Conservation (phyloP, 92 coral and sea anemone species). For the Epizoanthus fatuus region DNA sequence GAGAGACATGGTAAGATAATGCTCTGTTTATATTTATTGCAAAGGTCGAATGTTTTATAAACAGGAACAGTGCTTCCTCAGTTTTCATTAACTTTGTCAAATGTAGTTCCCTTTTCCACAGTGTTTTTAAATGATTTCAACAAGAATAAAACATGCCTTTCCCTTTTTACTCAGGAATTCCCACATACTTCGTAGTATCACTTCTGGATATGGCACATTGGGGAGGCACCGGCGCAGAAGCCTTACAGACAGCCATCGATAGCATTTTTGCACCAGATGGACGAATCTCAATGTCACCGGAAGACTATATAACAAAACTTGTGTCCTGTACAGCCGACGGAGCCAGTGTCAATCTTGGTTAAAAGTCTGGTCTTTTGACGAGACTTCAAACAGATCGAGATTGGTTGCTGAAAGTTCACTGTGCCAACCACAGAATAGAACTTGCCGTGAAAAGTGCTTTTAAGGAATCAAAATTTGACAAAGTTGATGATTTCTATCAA, state of each 20-base stretch:
- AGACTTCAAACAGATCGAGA: slow-evolving; percentile 24
- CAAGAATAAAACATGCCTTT: too few relatives aligned
- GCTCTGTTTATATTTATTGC: too few relatives aligned
- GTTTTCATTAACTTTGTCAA: too few relatives aligned
- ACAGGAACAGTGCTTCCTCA: too few relatives aligned
- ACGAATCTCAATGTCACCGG: slow-evolving; percentile 8
- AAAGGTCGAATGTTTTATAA: too few relatives aligned
- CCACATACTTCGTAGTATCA: slow-evolving; percentile 38
- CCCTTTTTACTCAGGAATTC: slow-evolving; percentile 11
- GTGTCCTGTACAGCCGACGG: slow-evolving; percentile 39
- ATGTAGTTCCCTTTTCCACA: background rate
- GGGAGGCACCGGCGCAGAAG: slow-evolving; percentile 43
- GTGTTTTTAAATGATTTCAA: too few relatives aligned
- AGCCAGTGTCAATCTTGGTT: slow-evolving; percentile 23
- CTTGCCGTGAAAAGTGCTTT: background rate
- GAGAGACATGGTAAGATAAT: slow-evolving; percentile 32
- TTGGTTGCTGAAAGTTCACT: slow-evolving; percentile 48
- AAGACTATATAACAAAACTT: slow-evolving; percentile 23
- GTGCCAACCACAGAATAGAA: background rate
- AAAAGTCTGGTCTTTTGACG: slow-evolving; percentile 4
- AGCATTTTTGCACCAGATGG: slow-evolving; percentile 28
- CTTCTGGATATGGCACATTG: slow-evolving; percentile 52
- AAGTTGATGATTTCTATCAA: slow-evolving; percentile 6
- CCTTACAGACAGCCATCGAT: slow-evolving; percentile 39
- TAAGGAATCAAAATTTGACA: background rate